Conservation (phyloP, 1,140 invertebrate genomes). For the Hylyphantes graminicola region DNA sequence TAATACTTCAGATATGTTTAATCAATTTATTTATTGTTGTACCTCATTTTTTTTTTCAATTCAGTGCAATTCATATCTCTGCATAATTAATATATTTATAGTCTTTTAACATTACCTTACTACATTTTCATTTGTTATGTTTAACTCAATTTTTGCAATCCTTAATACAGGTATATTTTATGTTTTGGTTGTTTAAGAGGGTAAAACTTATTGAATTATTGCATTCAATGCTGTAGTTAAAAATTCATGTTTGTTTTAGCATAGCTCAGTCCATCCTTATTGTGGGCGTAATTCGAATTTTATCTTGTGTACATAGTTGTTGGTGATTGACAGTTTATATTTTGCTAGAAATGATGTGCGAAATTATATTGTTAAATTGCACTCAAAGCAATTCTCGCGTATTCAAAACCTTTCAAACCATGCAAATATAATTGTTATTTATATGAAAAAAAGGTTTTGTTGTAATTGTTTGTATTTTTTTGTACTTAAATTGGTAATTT, state of each 20-base stretch:
- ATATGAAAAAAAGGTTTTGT: no score
- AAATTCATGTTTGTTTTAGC: neutral
- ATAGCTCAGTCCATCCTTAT: neutral
- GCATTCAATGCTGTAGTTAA: neutral
- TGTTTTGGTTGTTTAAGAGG: no score
- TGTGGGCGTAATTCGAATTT: neutral
- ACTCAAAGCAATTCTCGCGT: neutral
- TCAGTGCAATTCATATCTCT: neutral
- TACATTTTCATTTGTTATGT: no score
- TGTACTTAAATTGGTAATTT: neutral
- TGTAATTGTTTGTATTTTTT: no score
- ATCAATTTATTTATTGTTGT: slow-evolving; percentile 21
- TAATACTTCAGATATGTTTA: slow-evolving; percentile 1
- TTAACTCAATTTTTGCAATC: no score
- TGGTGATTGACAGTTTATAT: slow-evolving; percentile 57
- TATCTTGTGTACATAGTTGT: slow-evolving; percentile 53
- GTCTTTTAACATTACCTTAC: no score
- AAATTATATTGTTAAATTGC: slow-evolving; percentile 13
- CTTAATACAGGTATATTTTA: no score
- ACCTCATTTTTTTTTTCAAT: slow-evolving; percentile 25
- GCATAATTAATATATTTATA: no score
- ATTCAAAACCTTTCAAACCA: neutral
- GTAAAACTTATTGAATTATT: neutral
- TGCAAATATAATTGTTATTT: neutral
- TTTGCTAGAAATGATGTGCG: slow-evolving; percentile 43